Base-by-base conservation (phyloP, 2,797 vertebrate species). In the Hypotaenidia okinawae region DNA sequence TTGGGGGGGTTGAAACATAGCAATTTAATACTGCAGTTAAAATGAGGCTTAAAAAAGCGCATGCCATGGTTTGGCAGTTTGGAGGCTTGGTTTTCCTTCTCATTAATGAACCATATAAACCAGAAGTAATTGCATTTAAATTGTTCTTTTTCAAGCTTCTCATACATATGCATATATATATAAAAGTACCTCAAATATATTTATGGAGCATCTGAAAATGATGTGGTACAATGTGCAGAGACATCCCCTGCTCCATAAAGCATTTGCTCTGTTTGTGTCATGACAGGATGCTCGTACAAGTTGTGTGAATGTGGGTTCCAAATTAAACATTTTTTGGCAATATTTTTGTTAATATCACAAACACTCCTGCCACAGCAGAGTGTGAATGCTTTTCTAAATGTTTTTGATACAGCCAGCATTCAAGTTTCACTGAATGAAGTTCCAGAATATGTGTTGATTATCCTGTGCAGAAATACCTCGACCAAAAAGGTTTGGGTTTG, bases 111-210 rank as follows among this genome's bases (percentile, higher is more conserved):
- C 32, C 10, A 33, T 19, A 45, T 22, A 33, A 73, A 64, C 8
- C 16, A 22, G 30, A 41, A 49, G 28, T 11, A 67, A 87, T 35
- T 62, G 4, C 9, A 54, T 87, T 89, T 51, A 55, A 66, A 74
- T 84, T 10, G 15, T 19, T 63, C 5, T 32, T 69, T 73, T 74
- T 7, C 16, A 63, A 32, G 30, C 79, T 39, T 79, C 14, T 11
- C 5, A 9, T 16, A 12, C 1, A 35, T 14, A 30, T 6, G n/a
- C 1, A 5, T 4, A 12, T 16, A 33, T 8, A 27, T 33, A 41
- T 41, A 5, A 17, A 57, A 33, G 4, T 4, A 11, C 10, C 13
- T 62, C 19, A 39, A 30, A 54, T 41, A 8, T 24, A 33, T n/a
- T 33, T 32, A 28, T 43, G 8, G 18, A 59, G 3, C 41, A 61